These are phyloP conservation scores for Meles meles DNA, from an alignment of 2,113 vertebrate species.

Conservation along the genomic window DNA sequence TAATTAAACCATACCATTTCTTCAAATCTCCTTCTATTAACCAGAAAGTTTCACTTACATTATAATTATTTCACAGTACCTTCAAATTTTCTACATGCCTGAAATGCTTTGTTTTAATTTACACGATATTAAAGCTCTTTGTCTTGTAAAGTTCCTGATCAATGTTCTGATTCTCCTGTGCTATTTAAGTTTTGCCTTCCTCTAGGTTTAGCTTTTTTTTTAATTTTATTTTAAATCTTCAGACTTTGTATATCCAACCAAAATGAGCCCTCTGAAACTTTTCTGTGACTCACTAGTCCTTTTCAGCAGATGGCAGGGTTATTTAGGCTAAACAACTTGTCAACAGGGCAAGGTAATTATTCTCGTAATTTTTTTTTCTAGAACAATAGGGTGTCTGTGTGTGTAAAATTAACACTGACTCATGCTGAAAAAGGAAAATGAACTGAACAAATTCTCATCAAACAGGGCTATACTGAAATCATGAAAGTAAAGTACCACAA, in stretches of 20 bases:
- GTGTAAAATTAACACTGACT: conserved; percentile 62
- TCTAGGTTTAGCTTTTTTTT: background rate
- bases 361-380: conserved; percentile 32
- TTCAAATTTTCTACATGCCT: background rate
- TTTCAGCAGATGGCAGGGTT: conserved; percentile 84
- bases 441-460: conserved; percentile 28
- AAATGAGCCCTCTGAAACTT: conserved; percentile 48
- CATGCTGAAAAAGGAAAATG: conserved; percentile 13
- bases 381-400: conserved; percentile 54
- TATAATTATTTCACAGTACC: background rate
- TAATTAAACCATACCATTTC: background rate
- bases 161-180: background rate
- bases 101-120: background rate
- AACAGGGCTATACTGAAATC: conserved; percentile 17
- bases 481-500: conserved; percentile 29
- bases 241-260: background rate
- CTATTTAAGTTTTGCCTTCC: background rate
- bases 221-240: background rate
- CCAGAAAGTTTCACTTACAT: background rate
- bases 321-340: conserved; percentile 79
- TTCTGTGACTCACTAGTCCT: conserved; percentile 61
- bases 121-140: background rate
- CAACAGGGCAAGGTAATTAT: conserved; percentile 71
- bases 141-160: background rate
- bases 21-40: background rate